A percentile compares a stretch with the other conserved stretches of the same genome.
These are phyloP conservation scores for Agrotis exclamationis DNA, from an alignment of 2,888 invertebrate genomes.

Conservation along the genomic window DNA sequence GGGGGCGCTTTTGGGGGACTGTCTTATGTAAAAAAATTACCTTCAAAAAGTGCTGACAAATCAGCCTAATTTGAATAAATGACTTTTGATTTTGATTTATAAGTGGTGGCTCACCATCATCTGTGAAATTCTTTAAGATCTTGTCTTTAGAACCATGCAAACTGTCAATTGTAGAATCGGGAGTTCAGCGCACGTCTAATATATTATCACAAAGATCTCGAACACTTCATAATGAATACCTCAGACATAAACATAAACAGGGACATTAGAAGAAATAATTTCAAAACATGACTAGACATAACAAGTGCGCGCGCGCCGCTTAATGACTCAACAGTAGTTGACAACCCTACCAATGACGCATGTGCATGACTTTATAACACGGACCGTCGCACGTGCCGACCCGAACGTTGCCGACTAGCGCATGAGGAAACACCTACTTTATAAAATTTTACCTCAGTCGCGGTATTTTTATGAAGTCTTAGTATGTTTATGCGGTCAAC, in stretches of 20 bases:
- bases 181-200: not conserved
- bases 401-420: constrained; percentile 35
- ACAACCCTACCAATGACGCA: constrained; percentile 59
- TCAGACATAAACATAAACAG: constrained; percentile 2
- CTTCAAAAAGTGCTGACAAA: no score
- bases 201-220: not conserved
- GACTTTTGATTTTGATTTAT: no score
- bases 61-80: no score
- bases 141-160: no score
- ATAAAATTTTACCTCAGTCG: constrained; percentile 42
- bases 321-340: constrained; percentile 48
- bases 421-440: constrained; percentile 60
- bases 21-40: no score
- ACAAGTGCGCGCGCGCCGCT: constrained; percentile 1
- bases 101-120: not conserved
- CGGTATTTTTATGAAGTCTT: constrained; percentile 38
- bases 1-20: no score
- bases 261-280: constrained; percentile 11
- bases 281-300: constrained; percentile 39
- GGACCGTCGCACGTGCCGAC: constrained; percentile 60
- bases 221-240: not conserved
- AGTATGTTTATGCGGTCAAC: constrained; percentile 19
- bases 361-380: constrained; percentile 53
- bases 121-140: not conserved
- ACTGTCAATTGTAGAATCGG: not conserved